Evolutionary conservation across 2,888 invertebrate genomes (phyloP).

Genomic region (Sphaerophoria taeniata): DNA sequence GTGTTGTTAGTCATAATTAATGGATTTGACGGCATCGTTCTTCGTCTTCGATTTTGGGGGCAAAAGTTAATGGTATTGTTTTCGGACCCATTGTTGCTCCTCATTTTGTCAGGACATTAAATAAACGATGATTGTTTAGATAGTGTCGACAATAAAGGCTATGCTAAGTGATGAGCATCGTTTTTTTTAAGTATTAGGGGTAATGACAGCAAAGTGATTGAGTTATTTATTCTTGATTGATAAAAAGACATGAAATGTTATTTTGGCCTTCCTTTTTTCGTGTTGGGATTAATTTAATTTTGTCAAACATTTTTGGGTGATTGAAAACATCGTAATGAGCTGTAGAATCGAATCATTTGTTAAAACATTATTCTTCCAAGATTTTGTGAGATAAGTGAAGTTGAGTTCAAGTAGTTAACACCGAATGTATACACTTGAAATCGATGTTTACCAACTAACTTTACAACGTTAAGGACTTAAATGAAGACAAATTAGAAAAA

Average conservation of each 20-base stretch:
- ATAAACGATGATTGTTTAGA: conserved; percentile 38
- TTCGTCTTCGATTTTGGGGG: conserved; percentile 22
- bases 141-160: conserved; percentile 37
- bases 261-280: background rate
- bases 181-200: conserved; percentile 30
- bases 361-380: background rate
- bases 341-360: background rate
- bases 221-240: conserved; percentile 47
- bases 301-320: background rate
- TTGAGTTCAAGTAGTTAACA: no score
- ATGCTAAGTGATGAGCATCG: conserved; percentile 28
- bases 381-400: no score
- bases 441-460: no score
- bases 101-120: conserved; percentile 56
- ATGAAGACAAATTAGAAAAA: no score
- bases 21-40: conserved; percentile 57
- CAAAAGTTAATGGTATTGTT: conserved; percentile 67
- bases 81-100: conserved; percentile 66
- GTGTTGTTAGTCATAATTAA: conserved; percentile 70
- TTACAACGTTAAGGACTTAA: no score
- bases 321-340: background rate
- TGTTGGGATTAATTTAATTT: background rate
- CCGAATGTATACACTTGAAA: no score
- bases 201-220: conserved; percentile 66
- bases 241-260: background rate